Evolutionary conservation across 2,113 vertebrate genomes (phyloP), one percentile per base, ranked within the genome.

Genomic region (Tragelaphus imberbis): DNA sequence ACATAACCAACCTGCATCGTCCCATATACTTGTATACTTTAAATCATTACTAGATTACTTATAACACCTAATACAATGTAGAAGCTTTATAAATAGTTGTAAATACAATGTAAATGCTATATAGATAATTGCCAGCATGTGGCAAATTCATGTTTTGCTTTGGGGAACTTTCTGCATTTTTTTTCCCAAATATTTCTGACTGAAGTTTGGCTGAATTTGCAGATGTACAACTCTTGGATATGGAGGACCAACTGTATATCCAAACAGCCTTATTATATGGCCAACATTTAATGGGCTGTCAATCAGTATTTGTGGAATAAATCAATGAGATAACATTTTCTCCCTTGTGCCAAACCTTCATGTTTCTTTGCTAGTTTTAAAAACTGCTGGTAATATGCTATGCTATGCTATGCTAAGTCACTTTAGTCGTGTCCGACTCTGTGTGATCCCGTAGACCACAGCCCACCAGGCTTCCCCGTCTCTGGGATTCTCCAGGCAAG

Each of bases 261-360:
- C 10, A 19, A 51, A 91, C 2, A 90, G 19, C 9, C 40, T 23
- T n/a, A 65, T n/a, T 63, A 49, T 9, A 65, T 36, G 5, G 23
- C 61, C 53, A 17, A 23, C 19, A 79, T 8, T 82, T 63, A 44
- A 8, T 36, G 88, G 63, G 10, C 4, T 15, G 25, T 40, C 59
- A 80, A 40, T 63, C 33, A 84, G 80, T 27, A 40, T 51, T 47
- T 84, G 30, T 85, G 11, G 23, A 87, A 85, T 90, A 63, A 92
- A 58, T 96, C 25, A 19, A 63, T 68, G 17, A 82, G 91, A 44
- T 63, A 71, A 89, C 7, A 77, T 82, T 75, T 95, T 51, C 12
- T 9, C 14, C 15, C 81, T 77, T 86, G 10, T 30, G 55, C 15
- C 58, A 96, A 68, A 11, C 47, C 33, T 27, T 80, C 8, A 49